Percentiles rank a stretch among this genome's conserved stretches.
These are phyloP conservation scores for Stigmatopora nigra DNA, from an alignment of 2,113 vertebrate genomes.

Conservation along the genomic window DNA sequence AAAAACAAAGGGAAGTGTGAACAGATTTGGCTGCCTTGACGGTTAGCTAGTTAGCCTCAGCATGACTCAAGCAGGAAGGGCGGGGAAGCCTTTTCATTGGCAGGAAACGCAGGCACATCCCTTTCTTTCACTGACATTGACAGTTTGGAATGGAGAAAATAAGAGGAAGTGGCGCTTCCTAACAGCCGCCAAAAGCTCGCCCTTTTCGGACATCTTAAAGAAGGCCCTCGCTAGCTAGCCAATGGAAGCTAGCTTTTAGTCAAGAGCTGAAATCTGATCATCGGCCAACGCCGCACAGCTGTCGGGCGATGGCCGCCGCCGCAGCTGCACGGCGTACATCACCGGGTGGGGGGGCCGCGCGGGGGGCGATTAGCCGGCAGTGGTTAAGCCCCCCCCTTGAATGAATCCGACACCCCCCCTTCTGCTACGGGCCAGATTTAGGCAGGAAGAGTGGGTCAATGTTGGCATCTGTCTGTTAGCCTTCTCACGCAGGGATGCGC, in stretches of 20 bases:
- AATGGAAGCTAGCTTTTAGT: conserved; percentile 9
- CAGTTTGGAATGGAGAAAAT: conserved; percentile 45
- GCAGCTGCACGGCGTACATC: conserved; percentile 65
- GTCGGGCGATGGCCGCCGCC: conserved; percentile 59
- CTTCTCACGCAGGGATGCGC: conserved; percentile 13
- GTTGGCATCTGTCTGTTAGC: conserved; percentile 50
- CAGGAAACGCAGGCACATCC: conserved; percentile 66
- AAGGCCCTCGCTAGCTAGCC: no score
- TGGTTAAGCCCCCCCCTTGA: conserved; percentile 44
- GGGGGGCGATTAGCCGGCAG: conserved; percentile 57
- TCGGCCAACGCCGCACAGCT: conserved; percentile 56
- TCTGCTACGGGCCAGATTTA: conserved; percentile 41
- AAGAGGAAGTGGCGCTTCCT: conserved; percentile 51
- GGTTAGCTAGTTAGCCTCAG: conserved; percentile 41
- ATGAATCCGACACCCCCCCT: conserved; percentile 21
- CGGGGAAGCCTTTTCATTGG: conserved; percentile 60
- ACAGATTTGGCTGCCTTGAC: conserved; percentile 13
- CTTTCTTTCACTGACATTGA: conserved; percentile 45
- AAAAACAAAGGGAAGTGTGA: conserved; percentile 10
- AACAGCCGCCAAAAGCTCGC: conserved; percentile 29
- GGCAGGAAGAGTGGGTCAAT: conserved; percentile 48
- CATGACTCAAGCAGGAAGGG: conserved; percentile 66
- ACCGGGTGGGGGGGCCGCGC: conserved; percentile 21
- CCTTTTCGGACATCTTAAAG: background rate
- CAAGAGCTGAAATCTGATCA: conserved; percentile 61